Evolutionary conservation across 2,113 vertebrate genomes (phyloP).

Genomic region (Progne subis): DNA sequence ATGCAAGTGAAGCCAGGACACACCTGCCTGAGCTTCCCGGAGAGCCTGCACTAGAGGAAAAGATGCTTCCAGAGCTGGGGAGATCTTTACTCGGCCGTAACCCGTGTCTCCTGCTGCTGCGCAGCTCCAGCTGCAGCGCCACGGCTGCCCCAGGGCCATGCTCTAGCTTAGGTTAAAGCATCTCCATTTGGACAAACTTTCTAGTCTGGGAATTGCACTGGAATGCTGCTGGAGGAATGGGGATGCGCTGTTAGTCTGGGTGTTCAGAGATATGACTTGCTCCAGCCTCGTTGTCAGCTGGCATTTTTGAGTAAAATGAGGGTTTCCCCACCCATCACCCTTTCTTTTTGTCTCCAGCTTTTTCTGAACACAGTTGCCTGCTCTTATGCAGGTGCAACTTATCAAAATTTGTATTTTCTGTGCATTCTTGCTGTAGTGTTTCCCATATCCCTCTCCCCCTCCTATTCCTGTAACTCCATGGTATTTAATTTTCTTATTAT

Average conservation of each 20-base stretch:
- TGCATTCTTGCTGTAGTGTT: neutral
- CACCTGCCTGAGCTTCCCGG: neutral
- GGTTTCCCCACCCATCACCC: neutral
- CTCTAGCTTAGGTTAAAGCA: neutral
- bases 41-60: neutral
- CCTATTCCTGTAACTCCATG: neutral
- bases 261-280: neutral
- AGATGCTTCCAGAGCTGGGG: neutral
- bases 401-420: neutral
- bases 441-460: neutral
- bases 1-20: neutral
- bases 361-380: neutral
- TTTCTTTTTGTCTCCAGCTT: neutral
- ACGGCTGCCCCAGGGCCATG: fast-evolving
- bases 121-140: neutral
- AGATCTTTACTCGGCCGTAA: neutral
- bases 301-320: neutral
- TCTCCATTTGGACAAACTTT: neutral
- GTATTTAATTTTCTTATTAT: neutral
- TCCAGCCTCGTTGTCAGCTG: fast-evolving
- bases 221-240: neutral
- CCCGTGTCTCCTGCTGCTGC: neutral
- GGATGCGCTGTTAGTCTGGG: neutral
- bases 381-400: neutral
- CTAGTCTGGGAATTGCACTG: neutral